phyloP scores from a whole-genome alignment of 1,140 invertebrate species.

The Temnothorax curvispinosus region DNA sequence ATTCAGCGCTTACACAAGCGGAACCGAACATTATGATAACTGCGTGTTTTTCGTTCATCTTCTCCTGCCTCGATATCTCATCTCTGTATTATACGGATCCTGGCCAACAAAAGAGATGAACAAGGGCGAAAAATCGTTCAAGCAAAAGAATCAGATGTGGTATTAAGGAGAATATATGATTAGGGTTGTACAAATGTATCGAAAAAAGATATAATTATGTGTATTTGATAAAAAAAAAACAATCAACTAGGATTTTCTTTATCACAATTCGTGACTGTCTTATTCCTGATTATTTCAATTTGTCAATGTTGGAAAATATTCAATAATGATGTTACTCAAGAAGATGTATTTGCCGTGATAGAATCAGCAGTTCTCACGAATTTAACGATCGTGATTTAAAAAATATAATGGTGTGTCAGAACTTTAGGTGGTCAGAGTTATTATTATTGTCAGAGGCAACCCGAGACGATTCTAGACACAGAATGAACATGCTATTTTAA shows the following conservation, averaged over 20 bases:
- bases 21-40: slow-evolving; percentile 77
- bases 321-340: not conserved
- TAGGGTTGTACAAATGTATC: not conserved
- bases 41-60: slow-evolving; percentile 59
- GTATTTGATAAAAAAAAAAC: slow-evolving; percentile 6
- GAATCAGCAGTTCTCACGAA: not conserved
- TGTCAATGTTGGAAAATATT: not conserved
- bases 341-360: slow-evolving; percentile 1
- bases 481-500: slow-evolving; percentile 25
- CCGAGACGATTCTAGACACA: slow-evolving; percentile 1
- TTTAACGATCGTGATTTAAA: not conserved
- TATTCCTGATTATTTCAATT: not conserved
- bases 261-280: not conserved
- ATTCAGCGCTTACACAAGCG: slow-evolving; percentile 65
- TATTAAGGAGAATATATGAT: slow-evolving; percentile 45
- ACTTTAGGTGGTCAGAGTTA: not conserved
- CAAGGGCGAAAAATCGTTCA: slow-evolving; percentile 21
- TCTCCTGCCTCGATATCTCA: slow-evolving; percentile 53
- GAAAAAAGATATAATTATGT: slow-evolving; percentile 17
- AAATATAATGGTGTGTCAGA: not conserved
- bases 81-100: slow-evolving; percentile 44
- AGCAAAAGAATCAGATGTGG: not conserved
- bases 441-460: not conserved
- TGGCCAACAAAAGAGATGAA: slow-evolving; percentile 22
- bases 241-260: not conserved